A percentile compares a stretch with the other conserved stretches of the same genome.
Evolutionary conservation across 2,113 vertebrate genomes (phyloP).

Genomic region (Mormyrus lacerda): DNA sequence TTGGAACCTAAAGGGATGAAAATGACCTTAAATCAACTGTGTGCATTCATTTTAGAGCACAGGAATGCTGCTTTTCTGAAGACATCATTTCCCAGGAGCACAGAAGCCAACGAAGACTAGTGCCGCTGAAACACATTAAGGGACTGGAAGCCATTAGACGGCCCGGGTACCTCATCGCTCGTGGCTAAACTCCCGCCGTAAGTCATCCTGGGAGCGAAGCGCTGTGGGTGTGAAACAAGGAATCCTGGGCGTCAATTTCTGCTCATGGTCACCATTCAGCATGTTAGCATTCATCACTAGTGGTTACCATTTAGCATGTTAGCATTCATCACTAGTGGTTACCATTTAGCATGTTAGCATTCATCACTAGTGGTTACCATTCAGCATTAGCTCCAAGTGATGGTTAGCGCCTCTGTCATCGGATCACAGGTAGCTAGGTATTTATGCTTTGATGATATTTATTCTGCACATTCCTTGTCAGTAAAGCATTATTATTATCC

Average conservation of each 20-base stretch:
- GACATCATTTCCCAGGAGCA: not conserved
- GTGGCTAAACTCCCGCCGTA: slow-evolving; percentile 11
- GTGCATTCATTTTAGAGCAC: not conserved
- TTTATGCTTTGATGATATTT: not conserved
- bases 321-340: too few relatives aligned
- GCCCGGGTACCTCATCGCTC: slow-evolving; percentile 43
- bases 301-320: not conserved
- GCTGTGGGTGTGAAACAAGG: slow-evolving; percentile 32
- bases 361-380: not conserved
- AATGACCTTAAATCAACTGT: not conserved
- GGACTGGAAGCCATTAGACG: not conserved
- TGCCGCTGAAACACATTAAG: not conserved
- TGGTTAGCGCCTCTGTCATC: not conserved
- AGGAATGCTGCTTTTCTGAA: not conserved
- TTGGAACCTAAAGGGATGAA: slow-evolving; percentile 40
- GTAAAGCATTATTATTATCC: not conserved
- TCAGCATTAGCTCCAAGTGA: not conserved
- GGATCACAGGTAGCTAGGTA: not conserved
- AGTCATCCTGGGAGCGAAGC: slow-evolving; percentile 36
- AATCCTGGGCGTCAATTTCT: slow-evolving; percentile 14
- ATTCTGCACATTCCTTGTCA: not conserved
- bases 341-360: too few relatives aligned
- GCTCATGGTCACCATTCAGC: not conserved
- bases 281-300: not conserved
- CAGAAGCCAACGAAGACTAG: not conserved